Conservation (phyloP, 2,888 invertebrate genomes). For the Drosophila atroscutellata region DNA sequence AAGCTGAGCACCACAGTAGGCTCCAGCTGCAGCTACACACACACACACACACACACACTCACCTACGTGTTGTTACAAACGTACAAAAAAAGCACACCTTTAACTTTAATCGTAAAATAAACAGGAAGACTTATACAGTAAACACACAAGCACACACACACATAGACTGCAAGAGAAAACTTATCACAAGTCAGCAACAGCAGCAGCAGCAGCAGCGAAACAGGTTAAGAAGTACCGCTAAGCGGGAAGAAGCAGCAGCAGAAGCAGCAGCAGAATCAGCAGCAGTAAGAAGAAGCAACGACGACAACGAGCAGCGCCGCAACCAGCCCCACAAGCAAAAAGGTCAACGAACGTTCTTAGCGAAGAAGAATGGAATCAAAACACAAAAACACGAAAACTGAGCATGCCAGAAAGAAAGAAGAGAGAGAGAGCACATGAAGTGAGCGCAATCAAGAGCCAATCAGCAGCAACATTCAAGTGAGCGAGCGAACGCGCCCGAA, state of each 20-base stretch:
- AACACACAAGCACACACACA: slow-evolving; percentile 41
- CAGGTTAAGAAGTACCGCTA: slow-evolving; percentile 81
- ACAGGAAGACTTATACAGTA: slow-evolving; percentile 79
- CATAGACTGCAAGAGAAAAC: slow-evolving; percentile 39
- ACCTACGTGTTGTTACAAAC: slow-evolving; percentile 2
- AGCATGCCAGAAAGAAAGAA: slow-evolving; percentile 47
- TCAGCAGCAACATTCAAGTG: slow-evolving; percentile 8
- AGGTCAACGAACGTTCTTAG: slow-evolving; percentile 84
- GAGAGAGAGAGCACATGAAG: slow-evolving; percentile 26
- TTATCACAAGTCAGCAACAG: slow-evolving; percentile 64
- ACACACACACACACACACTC: slow-evolving; percentile 13
- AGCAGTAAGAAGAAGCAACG: slow-evolving; percentile 14
- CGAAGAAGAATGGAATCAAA: slow-evolving; percentile 84
- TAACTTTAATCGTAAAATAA: slow-evolving; percentile 75
- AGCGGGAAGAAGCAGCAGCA: slow-evolving; percentile 59
- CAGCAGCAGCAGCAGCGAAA: slow-evolving; percentile 42
- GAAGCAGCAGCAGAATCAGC: slow-evolving; percentile 1
- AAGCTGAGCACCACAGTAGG: slow-evolving; percentile 46
- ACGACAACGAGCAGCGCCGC: slow-evolving; percentile 34
- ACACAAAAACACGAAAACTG: slow-evolving; percentile 81
- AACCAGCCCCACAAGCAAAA: slow-evolving; percentile 63
- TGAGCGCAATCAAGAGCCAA: slow-evolving; percentile 3
- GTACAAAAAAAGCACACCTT: slow-evolving; percentile 56
- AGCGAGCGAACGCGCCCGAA: slow-evolving; percentile 3
- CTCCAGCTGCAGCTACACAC: slow-evolving; percentile 47